Evolutionary conservation across 2,113 vertebrate species (phyloP).

Genomic region (Antechinus flavipes): DNA sequence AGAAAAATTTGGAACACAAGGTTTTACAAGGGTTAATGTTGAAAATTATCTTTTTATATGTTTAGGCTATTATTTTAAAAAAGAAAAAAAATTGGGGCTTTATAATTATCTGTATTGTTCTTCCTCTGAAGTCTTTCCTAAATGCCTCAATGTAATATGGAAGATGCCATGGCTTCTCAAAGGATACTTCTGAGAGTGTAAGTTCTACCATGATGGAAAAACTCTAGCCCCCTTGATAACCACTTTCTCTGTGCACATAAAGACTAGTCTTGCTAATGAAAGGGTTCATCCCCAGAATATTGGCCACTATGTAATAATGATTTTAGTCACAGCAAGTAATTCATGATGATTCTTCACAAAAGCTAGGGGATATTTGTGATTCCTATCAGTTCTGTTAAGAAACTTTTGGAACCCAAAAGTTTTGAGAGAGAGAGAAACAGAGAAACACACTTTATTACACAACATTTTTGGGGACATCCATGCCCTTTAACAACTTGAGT

Average conservation of each 20-base stretch:
- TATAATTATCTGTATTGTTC: not conserved
- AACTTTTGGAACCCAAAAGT: not conserved
- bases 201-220: not conserved
- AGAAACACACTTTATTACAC: not conserved
- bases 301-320: not conserved
- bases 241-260: not conserved
- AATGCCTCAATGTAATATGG: not conserved
- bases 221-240: not conserved
- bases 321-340: not conserved
- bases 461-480: too few species aligned
- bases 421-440: not conserved
- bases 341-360: not conserved
- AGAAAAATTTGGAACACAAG: too few species aligned
- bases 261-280: not conserved
- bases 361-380: not conserved
- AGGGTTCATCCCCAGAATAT: not conserved
- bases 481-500: constrained; percentile 47
- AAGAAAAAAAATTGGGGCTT: not conserved
- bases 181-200: not conserved
- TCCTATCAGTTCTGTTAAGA: not conserved
- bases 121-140: not conserved
- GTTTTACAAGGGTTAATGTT: too few species aligned
- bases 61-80: too few species aligned
- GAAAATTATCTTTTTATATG: too few species aligned
- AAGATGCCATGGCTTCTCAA: not conserved